Conservation (phyloP, 2,888 invertebrate genomes). For the Lacanobia oleracea region DNA sequence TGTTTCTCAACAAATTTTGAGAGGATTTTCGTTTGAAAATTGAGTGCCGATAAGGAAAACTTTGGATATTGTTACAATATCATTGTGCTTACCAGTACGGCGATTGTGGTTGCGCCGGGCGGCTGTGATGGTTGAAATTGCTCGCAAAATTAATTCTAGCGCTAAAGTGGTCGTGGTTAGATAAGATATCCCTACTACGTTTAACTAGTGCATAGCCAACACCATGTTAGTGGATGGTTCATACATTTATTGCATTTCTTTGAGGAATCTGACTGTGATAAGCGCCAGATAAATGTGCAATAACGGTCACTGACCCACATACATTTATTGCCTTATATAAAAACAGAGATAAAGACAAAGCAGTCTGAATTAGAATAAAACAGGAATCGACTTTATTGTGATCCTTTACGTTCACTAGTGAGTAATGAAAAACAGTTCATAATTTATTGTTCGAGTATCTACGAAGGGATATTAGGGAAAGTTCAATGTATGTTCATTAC, state of each 20-base stretch:
- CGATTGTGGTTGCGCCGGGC: constrained; percentile 38
- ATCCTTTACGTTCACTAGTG: too few relatives aligned
- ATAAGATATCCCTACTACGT: constrained; percentile 16
- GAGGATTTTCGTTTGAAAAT: constrained; percentile 39
- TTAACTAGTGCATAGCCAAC: not conserved
- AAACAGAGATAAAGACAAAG: too few relatives aligned
- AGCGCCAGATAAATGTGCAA: too few relatives aligned
- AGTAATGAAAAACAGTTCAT: too few relatives aligned
- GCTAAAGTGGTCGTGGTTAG: constrained; percentile 35
- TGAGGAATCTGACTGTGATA: not conserved
- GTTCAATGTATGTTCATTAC: too few relatives aligned
- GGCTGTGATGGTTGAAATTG: constrained; percentile 54
- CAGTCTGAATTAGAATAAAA: too few relatives aligned
- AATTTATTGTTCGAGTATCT: too few relatives aligned
- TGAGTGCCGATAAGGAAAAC: constrained; percentile 36
- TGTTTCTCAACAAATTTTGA: constrained; percentile 54
- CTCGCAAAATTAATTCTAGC: constrained; percentile 60
- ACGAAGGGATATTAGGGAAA: too few relatives aligned
- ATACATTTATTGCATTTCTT: not conserved
- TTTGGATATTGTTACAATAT: constrained; percentile 21
- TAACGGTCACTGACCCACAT: too few relatives aligned
- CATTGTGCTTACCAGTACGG: constrained; percentile 49
- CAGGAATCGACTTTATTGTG: too few relatives aligned
- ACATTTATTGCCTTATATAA: too few relatives aligned
- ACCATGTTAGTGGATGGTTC: not conserved